Evolutionary conservation across 1,140 invertebrate genomes (phyloP).

Genomic region (Hycleus cichorii): DNA sequence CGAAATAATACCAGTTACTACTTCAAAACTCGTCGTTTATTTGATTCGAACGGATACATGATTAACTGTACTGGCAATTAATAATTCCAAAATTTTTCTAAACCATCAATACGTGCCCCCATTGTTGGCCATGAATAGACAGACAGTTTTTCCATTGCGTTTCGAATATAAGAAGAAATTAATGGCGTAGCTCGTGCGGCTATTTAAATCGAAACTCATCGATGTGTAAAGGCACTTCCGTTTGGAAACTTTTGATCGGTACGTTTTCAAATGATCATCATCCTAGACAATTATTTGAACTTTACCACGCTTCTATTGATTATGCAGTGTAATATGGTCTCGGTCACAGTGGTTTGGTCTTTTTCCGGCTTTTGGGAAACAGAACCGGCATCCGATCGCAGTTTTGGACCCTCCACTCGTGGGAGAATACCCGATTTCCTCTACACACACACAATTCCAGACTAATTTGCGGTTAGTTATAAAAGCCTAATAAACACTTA

Average conservation of each 20-base stretch:
- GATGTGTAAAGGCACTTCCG: slow-evolving; percentile 12
- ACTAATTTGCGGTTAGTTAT: no score
- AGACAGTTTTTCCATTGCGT: no score
- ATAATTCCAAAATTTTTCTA: no score
- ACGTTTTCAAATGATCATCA: not conserved
- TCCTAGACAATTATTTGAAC: not conserved
- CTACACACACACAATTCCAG: not conserved
- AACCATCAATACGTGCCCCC: no score
- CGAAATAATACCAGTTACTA: no score
- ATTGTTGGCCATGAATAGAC: no score
- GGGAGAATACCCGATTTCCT: slow-evolving; percentile 12
- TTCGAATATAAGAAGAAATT: no score
- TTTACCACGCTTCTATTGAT: slow-evolving; percentile 17
- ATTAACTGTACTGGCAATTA: no score
- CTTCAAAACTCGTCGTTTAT: no score
- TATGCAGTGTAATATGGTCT: no score
- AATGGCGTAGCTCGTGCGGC: slow-evolving; percentile 6
- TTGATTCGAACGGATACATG: no score
- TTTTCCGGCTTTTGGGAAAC: slow-evolving; percentile 13
- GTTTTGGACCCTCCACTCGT: slow-evolving; percentile 4
- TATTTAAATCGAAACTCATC: slow-evolving; percentile 7
- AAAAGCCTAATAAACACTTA: no score
- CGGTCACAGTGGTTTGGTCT: slow-evolving; percentile 17
- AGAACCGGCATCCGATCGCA: not conserved
- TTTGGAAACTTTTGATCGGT: slow-evolving; percentile 3